Evolutionary conservation across 2,797 vertebrate genomes (phyloP).

Genomic region (Synanceia verrucosa): DNA sequence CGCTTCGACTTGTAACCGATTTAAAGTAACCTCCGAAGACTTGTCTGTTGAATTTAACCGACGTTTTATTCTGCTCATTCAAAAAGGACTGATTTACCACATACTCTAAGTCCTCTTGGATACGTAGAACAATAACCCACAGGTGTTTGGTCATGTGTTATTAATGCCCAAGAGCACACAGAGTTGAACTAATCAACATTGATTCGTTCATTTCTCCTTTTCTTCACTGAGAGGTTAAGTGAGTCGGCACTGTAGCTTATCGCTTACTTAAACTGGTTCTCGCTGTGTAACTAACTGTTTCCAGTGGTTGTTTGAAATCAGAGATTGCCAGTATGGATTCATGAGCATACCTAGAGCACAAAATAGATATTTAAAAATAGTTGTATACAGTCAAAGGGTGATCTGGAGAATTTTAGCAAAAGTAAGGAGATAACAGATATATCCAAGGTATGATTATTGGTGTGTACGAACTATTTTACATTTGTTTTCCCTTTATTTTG

Average conservation of each 20-base stretch:
- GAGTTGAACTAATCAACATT: background rate
- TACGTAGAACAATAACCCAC: background rate
- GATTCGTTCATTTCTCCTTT: background rate
- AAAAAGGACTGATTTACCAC: background rate
- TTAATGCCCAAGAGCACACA: background rate
- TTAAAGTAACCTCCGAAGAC: background rate
- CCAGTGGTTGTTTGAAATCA: too few species aligned
- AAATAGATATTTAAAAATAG: too few species aligned
- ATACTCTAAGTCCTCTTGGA: background rate
- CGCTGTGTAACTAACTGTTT: background rate
- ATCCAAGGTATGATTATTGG: too few species aligned
- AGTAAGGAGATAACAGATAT: too few species aligned
- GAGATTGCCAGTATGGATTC: too few species aligned
- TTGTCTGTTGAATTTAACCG: accelerated
- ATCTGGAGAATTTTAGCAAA: too few species aligned
- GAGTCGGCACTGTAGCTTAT: background rate
- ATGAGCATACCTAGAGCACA: too few species aligned
- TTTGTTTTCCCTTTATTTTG: too few species aligned
- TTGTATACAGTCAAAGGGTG: too few species aligned
- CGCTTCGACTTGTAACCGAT: too few species aligned
- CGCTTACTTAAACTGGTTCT: background rate
- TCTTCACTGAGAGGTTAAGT: background rate
- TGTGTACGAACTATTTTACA: too few species aligned
- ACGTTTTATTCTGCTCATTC: background rate
- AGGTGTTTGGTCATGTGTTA: background rate